These are phyloP conservation scores for Beroe ovata DNA, from an alignment of 37 sponge, comb jelly and placozoan species.

Conservation along the genomic window DNA sequence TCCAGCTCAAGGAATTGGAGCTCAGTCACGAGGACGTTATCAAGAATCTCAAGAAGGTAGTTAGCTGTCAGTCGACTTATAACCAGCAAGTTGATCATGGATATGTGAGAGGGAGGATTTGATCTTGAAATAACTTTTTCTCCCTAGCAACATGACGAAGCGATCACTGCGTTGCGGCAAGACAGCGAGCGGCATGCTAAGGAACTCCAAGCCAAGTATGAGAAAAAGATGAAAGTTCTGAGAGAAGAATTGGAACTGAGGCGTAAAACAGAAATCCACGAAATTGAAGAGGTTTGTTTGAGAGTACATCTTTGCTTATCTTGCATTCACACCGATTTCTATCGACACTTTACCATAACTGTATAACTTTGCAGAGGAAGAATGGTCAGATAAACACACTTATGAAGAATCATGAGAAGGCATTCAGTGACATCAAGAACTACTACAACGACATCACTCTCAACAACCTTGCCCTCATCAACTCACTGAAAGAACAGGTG, in stretches of 20 bases:
- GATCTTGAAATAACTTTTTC: not conserved
- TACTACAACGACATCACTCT: slow-evolving; percentile 99
- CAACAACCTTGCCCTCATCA: slow-evolving; percentile 97
- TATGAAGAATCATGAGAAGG: slow-evolving; percentile 99
- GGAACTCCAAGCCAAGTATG: slow-evolving; percentile 89
- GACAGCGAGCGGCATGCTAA: slow-evolving; percentile 77
- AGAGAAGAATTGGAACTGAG: slow-evolving; percentile 95
- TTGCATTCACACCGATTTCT: too few species aligned
- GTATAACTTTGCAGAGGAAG: slow-evolving; percentile 78
- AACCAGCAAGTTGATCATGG: too few species aligned
- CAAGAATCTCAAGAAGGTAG: slow-evolving; percentile 75
- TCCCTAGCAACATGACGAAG: slow-evolving; percentile 79
- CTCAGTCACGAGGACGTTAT: slow-evolving; percentile 89
- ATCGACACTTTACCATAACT: not conserved
- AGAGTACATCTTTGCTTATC: too few species aligned
- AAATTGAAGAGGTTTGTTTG: slow-evolving; percentile 95
- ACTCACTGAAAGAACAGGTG: slow-evolving; percentile 95
- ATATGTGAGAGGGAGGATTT: too few species aligned
- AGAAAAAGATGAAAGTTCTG: slow-evolving; percentile 80
- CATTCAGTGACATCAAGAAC: slow-evolving; percentile 98
- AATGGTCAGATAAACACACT: slow-evolving; percentile 93
- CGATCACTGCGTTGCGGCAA: slow-evolving; percentile 78
- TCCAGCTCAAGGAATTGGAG: slow-evolving; percentile 88
- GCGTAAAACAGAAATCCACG: slow-evolving; percentile 95
- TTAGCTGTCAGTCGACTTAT: too few species aligned